Percentiles rank a stretch among this genome's conserved stretches.
Conservation (phyloP, 2,888 invertebrate genomes). For the Dasypolia templi region DNA sequence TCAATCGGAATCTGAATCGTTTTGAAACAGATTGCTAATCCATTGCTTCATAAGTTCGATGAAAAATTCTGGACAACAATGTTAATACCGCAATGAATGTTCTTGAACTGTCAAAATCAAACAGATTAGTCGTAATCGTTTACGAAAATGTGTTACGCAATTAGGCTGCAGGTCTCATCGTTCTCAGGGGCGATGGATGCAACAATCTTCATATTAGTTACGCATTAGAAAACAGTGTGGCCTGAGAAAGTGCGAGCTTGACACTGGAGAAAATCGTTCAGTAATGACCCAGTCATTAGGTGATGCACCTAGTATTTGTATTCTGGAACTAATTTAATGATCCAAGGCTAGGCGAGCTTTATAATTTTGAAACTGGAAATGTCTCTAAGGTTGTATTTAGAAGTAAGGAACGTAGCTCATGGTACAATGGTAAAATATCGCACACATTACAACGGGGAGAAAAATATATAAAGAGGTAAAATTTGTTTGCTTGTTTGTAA, state of each 20-base stretch:
- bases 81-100: too few relatives aligned
- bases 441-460: not conserved
- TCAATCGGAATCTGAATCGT: too few relatives aligned
- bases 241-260: conserved; percentile 40
- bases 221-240: conserved; percentile 55
- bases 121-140: too few relatives aligned
- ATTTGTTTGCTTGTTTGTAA: too few relatives aligned
- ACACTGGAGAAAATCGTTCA: conserved; percentile 39
- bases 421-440: not conserved
- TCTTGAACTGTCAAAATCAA: too few relatives aligned
- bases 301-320: conserved; percentile 19
- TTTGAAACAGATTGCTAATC: too few relatives aligned
- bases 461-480: too few relatives aligned
- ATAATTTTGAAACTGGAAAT: conserved; percentile 6
- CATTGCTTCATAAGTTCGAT: too few relatives aligned
- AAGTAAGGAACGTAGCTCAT: not conserved
- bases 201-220: conserved; percentile 56
- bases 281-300: conserved; percentile 48
- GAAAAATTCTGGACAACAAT: too few relatives aligned
- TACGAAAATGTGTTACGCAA: too few relatives aligned
- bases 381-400: not conserved
- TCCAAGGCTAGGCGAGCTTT: not conserved
- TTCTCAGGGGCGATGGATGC: not conserved
- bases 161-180: conserved; percentile 1
- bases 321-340: conserved; percentile 58